phyloP scores from a whole-genome alignment of 2,797 vertebrate genomes.

The Ceyx erithaca region DNA sequence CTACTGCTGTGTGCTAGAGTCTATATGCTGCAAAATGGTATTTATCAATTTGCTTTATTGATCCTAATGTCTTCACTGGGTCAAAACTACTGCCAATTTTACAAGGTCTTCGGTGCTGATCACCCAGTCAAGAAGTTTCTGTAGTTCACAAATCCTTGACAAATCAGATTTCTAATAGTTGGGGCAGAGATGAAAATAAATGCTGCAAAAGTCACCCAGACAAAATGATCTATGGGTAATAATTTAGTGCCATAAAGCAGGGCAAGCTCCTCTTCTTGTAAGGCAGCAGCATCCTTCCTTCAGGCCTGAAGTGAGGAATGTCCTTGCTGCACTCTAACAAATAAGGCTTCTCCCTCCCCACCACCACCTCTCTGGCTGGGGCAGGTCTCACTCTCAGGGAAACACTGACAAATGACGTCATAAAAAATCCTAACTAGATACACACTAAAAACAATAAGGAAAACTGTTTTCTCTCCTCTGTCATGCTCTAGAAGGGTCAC shows the following conservation, averaged over 20 bases:
- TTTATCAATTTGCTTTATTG: conserved; percentile 61
- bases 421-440: neutral
- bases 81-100: conserved; percentile 39
- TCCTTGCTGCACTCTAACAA: neutral
- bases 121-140: neutral
- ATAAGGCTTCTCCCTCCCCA: neutral
- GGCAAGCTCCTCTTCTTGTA: neutral
- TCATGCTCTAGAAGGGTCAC: neutral
- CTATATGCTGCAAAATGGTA: neutral
- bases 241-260: neutral
- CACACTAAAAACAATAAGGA: neutral
- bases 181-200: conserved; percentile 17
- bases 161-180: conserved; percentile 2
- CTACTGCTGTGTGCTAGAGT: neutral
- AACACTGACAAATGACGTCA: neutral
- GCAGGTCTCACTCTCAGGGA: neutral
- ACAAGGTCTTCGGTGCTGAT: conserved; percentile 9
- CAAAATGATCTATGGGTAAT: neutral
- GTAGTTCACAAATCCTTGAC: neutral
- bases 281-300: neutral
- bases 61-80: conserved; percentile 9
- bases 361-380: fast-evolving
- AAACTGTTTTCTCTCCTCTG: neutral
- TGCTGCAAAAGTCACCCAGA: neutral
- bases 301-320: neutral